Conservation (phyloP, 2,888 invertebrate genomes). For the Chironomus riparius region DNA sequence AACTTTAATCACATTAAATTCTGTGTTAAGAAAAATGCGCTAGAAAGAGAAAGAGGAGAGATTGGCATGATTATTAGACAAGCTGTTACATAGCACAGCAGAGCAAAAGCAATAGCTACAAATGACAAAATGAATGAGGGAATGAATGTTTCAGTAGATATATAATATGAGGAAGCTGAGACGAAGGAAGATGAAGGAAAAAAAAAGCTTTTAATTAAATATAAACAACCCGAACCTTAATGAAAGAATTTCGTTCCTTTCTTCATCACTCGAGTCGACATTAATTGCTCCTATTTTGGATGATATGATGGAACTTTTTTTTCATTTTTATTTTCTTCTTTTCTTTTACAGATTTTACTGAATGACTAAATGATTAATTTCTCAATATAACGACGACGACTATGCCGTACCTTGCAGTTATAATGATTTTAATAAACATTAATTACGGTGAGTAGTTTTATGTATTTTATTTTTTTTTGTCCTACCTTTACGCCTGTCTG, state of each 20-base stretch:
- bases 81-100: background rate
- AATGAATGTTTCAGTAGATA: background rate
- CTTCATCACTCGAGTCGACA: background rate
- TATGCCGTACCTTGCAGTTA: slow-evolving; percentile 11
- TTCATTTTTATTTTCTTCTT: background rate
- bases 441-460: slow-evolving; percentile 5
- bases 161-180: background rate
- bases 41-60: background rate
- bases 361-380: slow-evolving; percentile 9
- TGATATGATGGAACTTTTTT: background rate
- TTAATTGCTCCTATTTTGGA: background rate
- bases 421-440: slow-evolving; percentile 15
- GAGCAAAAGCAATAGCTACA: background rate
- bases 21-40: no score
- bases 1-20: no score
- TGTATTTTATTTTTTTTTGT: background rate
- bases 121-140: background rate
- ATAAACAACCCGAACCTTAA: background rate
- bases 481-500: background rate
- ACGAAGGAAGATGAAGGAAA: no score
- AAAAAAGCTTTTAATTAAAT: background rate
- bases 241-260: background rate
- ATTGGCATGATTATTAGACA: background rate
- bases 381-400: background rate
- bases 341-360: background rate